Conservation (phyloP, 2,888 invertebrate species). For the Tanypteryx hageni region DNA sequence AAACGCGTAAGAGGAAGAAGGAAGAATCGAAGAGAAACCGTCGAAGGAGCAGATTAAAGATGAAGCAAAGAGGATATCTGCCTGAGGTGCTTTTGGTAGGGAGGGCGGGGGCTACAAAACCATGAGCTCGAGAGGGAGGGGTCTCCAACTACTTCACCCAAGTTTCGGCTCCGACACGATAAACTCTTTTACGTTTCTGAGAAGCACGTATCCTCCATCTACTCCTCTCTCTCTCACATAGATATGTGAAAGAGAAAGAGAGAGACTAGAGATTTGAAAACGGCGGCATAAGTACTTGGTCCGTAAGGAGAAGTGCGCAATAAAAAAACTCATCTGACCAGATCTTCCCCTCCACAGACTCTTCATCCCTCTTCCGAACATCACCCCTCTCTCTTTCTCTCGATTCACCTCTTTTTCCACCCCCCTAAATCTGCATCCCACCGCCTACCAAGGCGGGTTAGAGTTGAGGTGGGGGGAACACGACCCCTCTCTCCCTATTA, state of each 20-base stretch:
- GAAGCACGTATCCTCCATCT: neutral
- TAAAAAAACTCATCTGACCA: slow-evolving; percentile 32
- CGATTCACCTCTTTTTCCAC: neutral
- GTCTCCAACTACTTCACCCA: neutral
- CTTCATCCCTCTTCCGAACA: neutral
- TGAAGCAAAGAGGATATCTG: too few species aligned
- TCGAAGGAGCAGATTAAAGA: too few species aligned
- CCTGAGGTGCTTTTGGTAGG: too few species aligned
- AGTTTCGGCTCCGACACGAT: neutral
- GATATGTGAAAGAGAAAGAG: neutral
- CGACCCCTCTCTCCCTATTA: too few species aligned
- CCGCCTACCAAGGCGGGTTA: neutral
- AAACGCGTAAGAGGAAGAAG: neutral
- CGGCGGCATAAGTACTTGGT: slow-evolving; percentile 12
- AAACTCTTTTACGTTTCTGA: neutral
- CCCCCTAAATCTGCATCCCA: neutral
- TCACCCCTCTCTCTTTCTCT: neutral
- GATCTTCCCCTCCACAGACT: neutral
- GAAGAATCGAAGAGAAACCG: too few species aligned
- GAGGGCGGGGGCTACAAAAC: too few species aligned
- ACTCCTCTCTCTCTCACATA: neutral
- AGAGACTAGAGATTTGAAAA: slow-evolving; percentile 8
- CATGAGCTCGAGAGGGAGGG: neutral
- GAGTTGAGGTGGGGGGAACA: too few species aligned
- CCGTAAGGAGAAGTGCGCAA: slow-evolving; percentile 5